Base-by-base conservation (phyloP, 2,113 vertebrate species). In the Tinamus guttatus region DNA sequence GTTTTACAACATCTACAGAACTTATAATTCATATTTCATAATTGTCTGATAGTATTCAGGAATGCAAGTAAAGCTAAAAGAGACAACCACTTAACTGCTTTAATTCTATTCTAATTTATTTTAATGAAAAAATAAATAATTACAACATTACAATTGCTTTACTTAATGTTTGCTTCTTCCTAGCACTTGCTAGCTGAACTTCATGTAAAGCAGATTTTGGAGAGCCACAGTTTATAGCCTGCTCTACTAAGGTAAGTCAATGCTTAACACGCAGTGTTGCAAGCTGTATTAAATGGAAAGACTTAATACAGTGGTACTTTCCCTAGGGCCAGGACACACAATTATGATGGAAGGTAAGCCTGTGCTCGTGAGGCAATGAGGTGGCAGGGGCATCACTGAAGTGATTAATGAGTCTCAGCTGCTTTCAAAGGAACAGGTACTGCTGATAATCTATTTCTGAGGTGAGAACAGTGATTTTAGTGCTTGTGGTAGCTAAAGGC, bases 11-110 rank as follows among this genome's bases (percentile, higher is more conserved):
- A 62, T 5, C 10, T 52, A 19, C 1, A 25, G 9, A 43, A 21
- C 11, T 85, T 7, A 3, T 34, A 22, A 49, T 7, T 11, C 59
- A 24, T 0, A 0, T 2, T 83, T 49, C 43, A 0, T 2, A 52
- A 32, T 2, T 0, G 3, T 52, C 7, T 1, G 41, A 6, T 21
- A 1, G 5, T 20, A 9, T 6, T 58, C 8, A 80, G 87, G n/a
- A 49, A 81, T 22, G 22, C 1, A 65, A 34, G 13, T 13, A 1
- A 10, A 82, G 21, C 8, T n/a, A 12, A 65, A 93, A 49, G 6
- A 1, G 11, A 32, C 38, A 56, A 2, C 1, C 36, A 7, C 3
- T 8, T 65, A 20, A 36, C 49, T 49, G 10, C 24, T 22, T 49
- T 49, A 49, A 49, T 49, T 49, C 47, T 49, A 20, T 47, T 47